Evolutionary conservation across 2,888 invertebrate genomes (phyloP).

Genomic region (Leptothorax acervorum): DNA sequence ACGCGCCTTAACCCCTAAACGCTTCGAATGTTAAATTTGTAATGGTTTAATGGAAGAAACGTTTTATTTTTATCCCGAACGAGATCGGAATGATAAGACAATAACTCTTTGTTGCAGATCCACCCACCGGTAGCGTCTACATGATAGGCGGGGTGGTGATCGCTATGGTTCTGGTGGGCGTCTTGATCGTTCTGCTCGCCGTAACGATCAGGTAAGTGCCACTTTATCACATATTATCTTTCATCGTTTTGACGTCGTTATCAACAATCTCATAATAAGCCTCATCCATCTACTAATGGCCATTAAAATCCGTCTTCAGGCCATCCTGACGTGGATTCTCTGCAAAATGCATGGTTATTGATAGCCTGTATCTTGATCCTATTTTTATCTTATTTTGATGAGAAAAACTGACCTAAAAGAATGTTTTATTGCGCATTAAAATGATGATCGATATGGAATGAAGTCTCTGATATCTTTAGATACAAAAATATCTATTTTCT

Average conservation of each 20-base stretch:
- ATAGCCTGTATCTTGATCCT: background rate
- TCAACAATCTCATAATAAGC: slow-evolving; percentile 10
- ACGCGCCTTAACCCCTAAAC: background rate
- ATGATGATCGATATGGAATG: background rate
- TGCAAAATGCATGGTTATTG: background rate
- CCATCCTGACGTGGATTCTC: background rate
- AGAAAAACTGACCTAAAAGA: background rate
- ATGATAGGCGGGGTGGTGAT: slow-evolving; percentile 94
- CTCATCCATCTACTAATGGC: slow-evolving; percentile 12
- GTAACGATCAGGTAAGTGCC: slow-evolving; percentile 91
- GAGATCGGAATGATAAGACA: background rate
- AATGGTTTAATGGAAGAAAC: background rate
- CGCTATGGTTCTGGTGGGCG: slow-evolving; percentile 93
- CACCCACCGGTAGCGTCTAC: slow-evolving; percentile 93
- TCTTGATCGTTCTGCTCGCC: slow-evolving; percentile 93
- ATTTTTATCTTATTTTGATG: background rate
- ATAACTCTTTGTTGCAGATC: slow-evolving; percentile 89
- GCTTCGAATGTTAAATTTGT: background rate
- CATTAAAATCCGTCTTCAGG: slow-evolving; percentile 9
- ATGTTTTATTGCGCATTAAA: background rate
- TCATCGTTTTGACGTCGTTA: slow-evolving; percentile 1
- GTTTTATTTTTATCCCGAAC: background rate
- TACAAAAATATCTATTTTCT: background rate
- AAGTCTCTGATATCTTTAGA: background rate
- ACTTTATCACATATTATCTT: slow-evolving; percentile 18